Evolutionary conservation across 2,797 vertebrate species (phyloP).

Genomic region (Apogon hyalosoma): DNA sequence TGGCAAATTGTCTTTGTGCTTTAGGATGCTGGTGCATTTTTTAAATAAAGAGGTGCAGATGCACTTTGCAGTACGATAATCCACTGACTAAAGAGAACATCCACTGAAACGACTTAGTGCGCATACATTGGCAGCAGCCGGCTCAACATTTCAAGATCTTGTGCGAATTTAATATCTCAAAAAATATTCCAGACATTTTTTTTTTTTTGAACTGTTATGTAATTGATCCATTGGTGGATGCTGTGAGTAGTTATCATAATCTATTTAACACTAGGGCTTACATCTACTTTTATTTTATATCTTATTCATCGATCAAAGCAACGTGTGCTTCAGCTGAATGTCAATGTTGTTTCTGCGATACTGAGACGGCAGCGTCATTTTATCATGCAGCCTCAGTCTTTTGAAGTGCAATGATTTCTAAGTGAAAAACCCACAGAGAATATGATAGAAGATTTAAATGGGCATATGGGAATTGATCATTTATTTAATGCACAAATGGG

Average conservation of each 20-base stretch:
- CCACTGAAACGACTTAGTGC: neutral
- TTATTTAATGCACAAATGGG: neutral
- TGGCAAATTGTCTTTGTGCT: neutral
- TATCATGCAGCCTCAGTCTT: neutral
- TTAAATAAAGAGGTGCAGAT: neutral
- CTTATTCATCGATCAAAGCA: slow-evolving; percentile 29
- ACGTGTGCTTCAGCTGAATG: neutral
- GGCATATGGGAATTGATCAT: neutral
- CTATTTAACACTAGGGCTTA: slow-evolving; percentile 11
- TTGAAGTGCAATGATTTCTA: neutral
- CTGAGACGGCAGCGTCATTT: neutral
- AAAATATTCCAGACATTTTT: neutral
- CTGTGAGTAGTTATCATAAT: neutral
- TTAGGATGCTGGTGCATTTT: neutral
- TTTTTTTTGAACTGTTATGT: neutral
- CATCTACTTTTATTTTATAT: slow-evolving; percentile 7
- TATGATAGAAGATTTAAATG: neutral
- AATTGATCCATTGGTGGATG: neutral
- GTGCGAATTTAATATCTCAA: neutral
- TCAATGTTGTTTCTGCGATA: neutral
- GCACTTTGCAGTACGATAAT: neutral
- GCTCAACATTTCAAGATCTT: slow-evolving; percentile 1
- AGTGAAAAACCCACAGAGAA: neutral
- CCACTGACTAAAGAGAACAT: neutral
- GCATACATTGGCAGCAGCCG: neutral